Base-by-base conservation (phyloP, 2,797 vertebrate species). In the Anas flavirostris region DNA sequence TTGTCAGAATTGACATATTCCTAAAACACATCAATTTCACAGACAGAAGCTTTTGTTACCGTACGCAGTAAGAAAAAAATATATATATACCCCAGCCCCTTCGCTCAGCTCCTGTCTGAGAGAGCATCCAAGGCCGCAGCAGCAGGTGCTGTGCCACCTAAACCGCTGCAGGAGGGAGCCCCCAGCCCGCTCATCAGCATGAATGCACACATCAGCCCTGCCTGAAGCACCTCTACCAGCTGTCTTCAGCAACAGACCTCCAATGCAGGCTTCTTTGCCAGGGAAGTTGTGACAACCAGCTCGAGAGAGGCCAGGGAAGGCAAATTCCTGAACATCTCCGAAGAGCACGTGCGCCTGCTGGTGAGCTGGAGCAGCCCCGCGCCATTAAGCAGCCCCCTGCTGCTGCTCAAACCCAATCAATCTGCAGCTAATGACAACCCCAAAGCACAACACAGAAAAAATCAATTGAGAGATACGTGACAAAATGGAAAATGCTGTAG, bases 401-500 rank as follows among this genome's bases (percentile, higher is more conserved):
- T 82, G 53, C 59, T 37, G 63, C 74, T 55, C 83, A 77, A 73
- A 85, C 79, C 41, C 15, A 68, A 84, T 91, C 56, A 8, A 95
- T 96, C 22, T 52, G 93, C 95, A 94, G 96, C 97, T 96, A 94
- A 48, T 8, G 43, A 23, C 91, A 76, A 70, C 83, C 90, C 94
- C 93, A 62, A 80, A 91, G 95, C 92, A 90, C 75, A 85, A 82
- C 44, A 41, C 86, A 91, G 94, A 26, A 60, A 60, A 88, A 96
- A 96, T 98, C 97, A 87, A 96, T 88, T 37, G 91, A 93, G 62
- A 76, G 66, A 87, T 39, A 62, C 33, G 64, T 83, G 96, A 97
- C 94, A 95, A 91, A 93, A 94, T 94, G 94, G 97, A 97, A 98
- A 98, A 90, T 93, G 72, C 76, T 22, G 18, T 7, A 64, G 83